Evolutionary conservation across 2,888 invertebrate genomes (phyloP).

Genomic region (Cryptocephalus primarius): DNA sequence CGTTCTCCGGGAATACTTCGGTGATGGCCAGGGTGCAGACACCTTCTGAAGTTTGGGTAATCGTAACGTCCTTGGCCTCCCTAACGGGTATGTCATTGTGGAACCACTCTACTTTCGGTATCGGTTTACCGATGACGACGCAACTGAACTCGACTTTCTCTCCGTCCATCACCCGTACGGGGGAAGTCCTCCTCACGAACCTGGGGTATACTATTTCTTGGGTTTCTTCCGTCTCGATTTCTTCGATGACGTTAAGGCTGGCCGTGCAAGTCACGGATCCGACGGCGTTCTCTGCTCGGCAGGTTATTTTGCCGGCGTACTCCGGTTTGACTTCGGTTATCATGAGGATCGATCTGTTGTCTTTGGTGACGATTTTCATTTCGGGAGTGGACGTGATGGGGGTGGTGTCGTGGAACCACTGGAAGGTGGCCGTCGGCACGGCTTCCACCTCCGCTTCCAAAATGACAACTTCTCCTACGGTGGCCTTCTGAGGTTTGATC

Average conservation of each 20-base stretch:
- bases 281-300: conserved; percentile 80
- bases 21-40: conserved; percentile 68
- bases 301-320: conserved; percentile 67
- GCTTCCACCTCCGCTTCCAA: conserved; percentile 69
- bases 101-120: conserved; percentile 71
- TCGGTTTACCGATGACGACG: conserved; percentile 64
- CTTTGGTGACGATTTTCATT: conserved; percentile 59
- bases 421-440: conserved; percentile 70
- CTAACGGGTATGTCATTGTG: conserved; percentile 59
- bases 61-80: conserved; percentile 66
- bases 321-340: conserved; percentile 61
- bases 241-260: conserved; percentile 51
- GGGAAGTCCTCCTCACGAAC: conserved; percentile 62
- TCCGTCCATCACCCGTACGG: conserved; percentile 79
- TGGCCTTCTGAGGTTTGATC: conserved; percentile 57
- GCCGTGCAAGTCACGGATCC: conserved; percentile 84
- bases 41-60: conserved; percentile 67
- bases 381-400: conserved; percentile 61
- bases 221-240: conserved; percentile 45
- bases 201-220: conserved; percentile 59
- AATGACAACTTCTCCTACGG: conserved; percentile 65
- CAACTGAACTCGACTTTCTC: conserved; percentile 66
- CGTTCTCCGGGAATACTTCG: conserved; percentile 86
- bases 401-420: conserved; percentile 71
- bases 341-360: conserved; percentile 69